Evolutionary conservation across 2,797 vertebrate genomes (phyloP).

Genomic region (Smutsia gigantea): DNA sequence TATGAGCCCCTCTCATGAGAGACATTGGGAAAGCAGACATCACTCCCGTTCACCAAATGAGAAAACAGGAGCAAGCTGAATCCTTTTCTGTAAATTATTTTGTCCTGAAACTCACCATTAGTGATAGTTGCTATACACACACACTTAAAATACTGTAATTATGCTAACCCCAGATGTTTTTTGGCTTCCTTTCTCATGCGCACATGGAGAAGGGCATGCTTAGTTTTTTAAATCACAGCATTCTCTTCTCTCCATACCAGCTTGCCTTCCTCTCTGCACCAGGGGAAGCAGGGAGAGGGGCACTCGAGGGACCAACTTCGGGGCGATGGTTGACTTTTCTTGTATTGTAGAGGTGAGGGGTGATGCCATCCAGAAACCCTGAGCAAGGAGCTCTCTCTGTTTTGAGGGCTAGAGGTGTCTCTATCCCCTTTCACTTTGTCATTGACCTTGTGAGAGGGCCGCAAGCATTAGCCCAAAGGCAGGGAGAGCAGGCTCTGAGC

Average conservation of each 20-base stretch:
- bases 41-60: slow-evolving; percentile 2
- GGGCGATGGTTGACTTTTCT: slow-evolving; percentile 7
- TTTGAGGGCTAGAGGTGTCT: slow-evolving; percentile 72
- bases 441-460: slow-evolving; percentile 77
- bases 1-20: slow-evolving; percentile 21
- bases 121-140: slow-evolving; percentile 4
- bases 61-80: not conserved
- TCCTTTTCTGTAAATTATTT: slow-evolving; percentile 11
- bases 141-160: not conserved
- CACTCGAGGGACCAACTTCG: not conserved
- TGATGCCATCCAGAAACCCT: slow-evolving; percentile 1
- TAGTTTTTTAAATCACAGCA: not conserved
- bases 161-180: not conserved
- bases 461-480: slow-evolving; percentile 77
- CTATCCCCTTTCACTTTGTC: slow-evolving; percentile 63
- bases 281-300: not conserved
- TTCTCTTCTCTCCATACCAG: slow-evolving; percentile 14
- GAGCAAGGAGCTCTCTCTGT: slow-evolving; percentile 73
- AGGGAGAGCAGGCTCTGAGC: slow-evolving; percentile 59
- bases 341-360: not conserved
- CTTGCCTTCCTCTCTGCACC: not conserved
- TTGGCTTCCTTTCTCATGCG: not conserved
- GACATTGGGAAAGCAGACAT: not conserved
- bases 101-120: slow-evolving; percentile 8
- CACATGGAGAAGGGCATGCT: not conserved